phyloP scores from a whole-genome alignment of 2,113 vertebrate species.

The Atherinomorus stipes region DNA sequence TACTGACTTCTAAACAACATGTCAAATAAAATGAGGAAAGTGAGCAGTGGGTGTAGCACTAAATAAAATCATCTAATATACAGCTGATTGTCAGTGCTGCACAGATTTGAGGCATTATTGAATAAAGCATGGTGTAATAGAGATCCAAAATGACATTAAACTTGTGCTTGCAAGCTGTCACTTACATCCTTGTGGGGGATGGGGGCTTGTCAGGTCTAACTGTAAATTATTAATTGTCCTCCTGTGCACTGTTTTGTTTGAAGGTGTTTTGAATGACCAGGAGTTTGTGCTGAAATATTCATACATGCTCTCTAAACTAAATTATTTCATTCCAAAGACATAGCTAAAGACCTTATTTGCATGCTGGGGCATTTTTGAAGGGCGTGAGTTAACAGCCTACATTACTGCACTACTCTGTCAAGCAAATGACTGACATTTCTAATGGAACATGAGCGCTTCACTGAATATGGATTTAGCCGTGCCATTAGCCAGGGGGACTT shows the following conservation, averaged over 20 bases:
- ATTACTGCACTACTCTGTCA: conserved; percentile 65
- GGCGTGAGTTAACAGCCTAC: conserved; percentile 66
- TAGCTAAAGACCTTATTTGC: conserved; percentile 83
- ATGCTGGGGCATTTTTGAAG: conserved; percentile 64
- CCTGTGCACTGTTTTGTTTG: conserved; percentile 56
- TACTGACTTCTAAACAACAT: conserved; percentile 4
- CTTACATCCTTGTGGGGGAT: conserved; percentile 60
- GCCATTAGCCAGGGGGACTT: conserved; percentile 48
- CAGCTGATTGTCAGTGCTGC: conserved; percentile 54
- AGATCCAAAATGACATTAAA: conserved; percentile 70
- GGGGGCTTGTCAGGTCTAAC: conserved; percentile 74
- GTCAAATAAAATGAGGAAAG: conserved; percentile 27
- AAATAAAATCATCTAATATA: not conserved
- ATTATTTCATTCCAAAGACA: conserved; percentile 75
- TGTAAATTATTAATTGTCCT: conserved; percentile 79
- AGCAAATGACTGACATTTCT: conserved; percentile 71
- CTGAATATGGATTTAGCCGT: conserved; percentile 67
- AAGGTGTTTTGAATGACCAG: conserved; percentile 69
- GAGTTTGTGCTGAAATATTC: conserved; percentile 75
- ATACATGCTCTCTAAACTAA: conserved; percentile 80
- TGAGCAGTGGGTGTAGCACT: not conserved
- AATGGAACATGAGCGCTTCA: conserved; percentile 65
- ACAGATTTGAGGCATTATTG: conserved; percentile 60
- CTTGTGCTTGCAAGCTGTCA: conserved; percentile 68
- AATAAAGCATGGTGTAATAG: conserved; percentile 68